phyloP scores from a whole-genome alignment of 92 coral and sea anemone genomes.

The Epizoanthus ramosus region DNA sequence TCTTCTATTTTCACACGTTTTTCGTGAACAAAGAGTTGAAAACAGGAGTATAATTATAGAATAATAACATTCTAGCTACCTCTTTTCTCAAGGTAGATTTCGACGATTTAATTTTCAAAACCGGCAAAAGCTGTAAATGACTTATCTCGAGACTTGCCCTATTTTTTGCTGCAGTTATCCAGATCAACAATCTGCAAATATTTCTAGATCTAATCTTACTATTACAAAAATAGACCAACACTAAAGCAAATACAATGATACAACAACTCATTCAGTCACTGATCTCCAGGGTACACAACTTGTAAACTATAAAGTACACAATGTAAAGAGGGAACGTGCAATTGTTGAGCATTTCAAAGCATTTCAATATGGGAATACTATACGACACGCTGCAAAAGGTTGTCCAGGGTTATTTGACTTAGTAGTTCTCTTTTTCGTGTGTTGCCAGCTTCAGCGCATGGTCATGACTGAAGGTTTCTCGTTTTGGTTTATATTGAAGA shows the following conservation, averaged over 20 bases:
- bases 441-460: slow-evolving; percentile 17
- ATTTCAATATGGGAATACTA: neutral
- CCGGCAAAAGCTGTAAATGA: too few species aligned
- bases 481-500: neutral
- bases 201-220: slow-evolving; percentile 25
- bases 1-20: slow-evolving; percentile 14
- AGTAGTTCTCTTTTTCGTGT: neutral
- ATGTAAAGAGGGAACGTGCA: neutral
- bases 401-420: neutral
- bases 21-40: slow-evolving; percentile 16
- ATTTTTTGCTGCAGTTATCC: neutral
- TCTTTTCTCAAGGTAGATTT: neutral
- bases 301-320: slow-evolving; percentile 2
- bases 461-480: neutral
- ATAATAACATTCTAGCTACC: neutral
- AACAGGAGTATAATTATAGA: neutral
- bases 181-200: neutral
- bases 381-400: neutral
- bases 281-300: neutral
- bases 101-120: neutral
- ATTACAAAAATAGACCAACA: slow-evolving; percentile 7
- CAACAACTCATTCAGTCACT: neutral
- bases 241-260: neutral
- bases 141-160: neutral
- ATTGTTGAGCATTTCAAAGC: neutral